Percentiles rank a stretch among this genome's conserved stretches.
Evolutionary conservation across 2,797 vertebrate genomes (phyloP).

Genomic region (Acropternis orthonyx): DNA sequence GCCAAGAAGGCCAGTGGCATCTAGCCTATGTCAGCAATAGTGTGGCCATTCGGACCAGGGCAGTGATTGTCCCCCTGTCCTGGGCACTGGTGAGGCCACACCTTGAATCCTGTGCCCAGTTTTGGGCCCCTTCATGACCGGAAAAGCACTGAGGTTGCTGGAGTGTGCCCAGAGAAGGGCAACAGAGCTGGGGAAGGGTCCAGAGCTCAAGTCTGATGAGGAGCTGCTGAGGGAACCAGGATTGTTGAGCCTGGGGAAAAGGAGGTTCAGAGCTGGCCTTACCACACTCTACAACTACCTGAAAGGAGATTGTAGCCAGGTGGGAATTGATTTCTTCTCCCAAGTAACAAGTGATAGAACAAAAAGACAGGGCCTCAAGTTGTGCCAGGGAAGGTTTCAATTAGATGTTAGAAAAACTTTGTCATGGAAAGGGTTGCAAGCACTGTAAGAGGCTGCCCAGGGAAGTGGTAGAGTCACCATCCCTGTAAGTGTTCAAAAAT

Average conservation of each 20-base stretch:
- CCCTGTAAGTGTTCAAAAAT: not conserved
- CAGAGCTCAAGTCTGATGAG: not conserved
- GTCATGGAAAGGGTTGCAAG: no score
- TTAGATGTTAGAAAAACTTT: not conserved
- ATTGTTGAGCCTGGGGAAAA: not conserved
- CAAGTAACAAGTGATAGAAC: not conserved
- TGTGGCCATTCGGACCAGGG: not conserved
- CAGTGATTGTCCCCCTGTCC: not conserved
- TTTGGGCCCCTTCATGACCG: not conserved
- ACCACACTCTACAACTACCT: rapidly evolving
- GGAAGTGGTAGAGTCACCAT: not conserved
- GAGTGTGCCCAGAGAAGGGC: not conserved
- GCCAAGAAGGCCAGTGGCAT: not conserved
- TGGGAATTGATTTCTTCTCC: rapidly evolving
- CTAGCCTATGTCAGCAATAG: not conserved
- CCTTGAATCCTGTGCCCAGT: not conserved
- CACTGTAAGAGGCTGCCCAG: no score
- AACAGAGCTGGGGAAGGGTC: not conserved
- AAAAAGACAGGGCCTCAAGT: not conserved
- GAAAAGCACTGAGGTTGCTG: not conserved
- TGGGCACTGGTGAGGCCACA: not conserved
- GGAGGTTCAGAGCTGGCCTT: not conserved
- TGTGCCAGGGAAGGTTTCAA: not conserved
- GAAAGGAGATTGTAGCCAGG: not conserved
- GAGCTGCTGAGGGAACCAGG: not conserved